Evolutionary conservation across 2,888 invertebrate genomes (phyloP), one percentile per base, ranked within the genome.

Genomic region (Leptinotarsa haldemani): DNA sequence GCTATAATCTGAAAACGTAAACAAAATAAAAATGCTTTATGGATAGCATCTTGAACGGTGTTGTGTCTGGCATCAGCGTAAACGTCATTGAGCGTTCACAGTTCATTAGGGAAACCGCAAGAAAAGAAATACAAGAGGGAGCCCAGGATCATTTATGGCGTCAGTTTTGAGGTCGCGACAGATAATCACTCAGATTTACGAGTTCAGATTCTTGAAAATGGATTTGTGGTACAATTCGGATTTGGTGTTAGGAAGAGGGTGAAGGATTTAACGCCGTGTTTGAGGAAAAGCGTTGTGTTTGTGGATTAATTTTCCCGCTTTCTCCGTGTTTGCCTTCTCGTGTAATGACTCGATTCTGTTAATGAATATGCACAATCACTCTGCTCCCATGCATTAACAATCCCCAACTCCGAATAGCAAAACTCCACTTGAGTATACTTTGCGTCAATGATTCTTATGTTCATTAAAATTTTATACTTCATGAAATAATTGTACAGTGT

Each of bases 61-160:
- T 79, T 79, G 76, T 80, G 79, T 80, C 80, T 79, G 74, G 70
- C 77, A 77, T 81, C 80, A 82, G 81, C 80, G 81, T 82, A 82
- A 82, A 83, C 82, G 81, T 83, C 82, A 78, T 79, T 79, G 74
- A 73, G 74, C 79, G 81, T 84, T 84, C 83, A 81, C 83, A 82
- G 83, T 82, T 83, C 83, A 83, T 84, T 84, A 83, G 76, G 79
- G 75, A 40, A 30, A 61, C 68, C 64, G 68, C 53, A 53, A 65
- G 69, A 64, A 53, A 50, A 65, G 74, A 69, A 74, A 52, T 65
- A 67, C 66, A 61, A 61, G 61, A 61, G 61, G 61, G 61, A 61
- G 61, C 61, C 56, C 46, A 77, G 77, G 74, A 79, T 80, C 80
- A 79, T 81, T 81, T 81, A 71, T 71, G 70, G 71, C 74, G 70